A percentile compares a stretch with the other conserved stretches of the same genome.
phyloP scores from a whole-genome alignment of 2,888 invertebrate species.

The Nephrocerus scutellatus region DNA sequence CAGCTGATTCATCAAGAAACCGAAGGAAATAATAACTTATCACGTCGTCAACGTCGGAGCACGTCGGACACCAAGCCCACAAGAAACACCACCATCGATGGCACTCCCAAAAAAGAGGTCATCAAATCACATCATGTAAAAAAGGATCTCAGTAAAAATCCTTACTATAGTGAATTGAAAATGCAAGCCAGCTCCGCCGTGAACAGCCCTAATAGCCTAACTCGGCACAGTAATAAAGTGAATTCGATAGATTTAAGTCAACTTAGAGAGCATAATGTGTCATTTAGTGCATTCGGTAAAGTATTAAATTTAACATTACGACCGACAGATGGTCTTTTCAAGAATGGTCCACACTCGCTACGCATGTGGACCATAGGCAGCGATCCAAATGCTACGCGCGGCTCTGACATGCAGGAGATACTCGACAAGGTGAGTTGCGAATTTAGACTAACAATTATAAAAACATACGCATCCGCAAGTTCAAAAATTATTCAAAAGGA shows the following conservation, averaged over 20 bases:
- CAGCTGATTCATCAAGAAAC: slow-evolving; percentile 59
- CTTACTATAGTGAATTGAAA: slow-evolving; percentile 44
- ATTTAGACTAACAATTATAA: too few species aligned
- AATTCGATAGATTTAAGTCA: slow-evolving; percentile 28
- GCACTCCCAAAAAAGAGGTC: too few species aligned
- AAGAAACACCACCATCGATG: slow-evolving; percentile 31
- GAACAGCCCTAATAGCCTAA: slow-evolving; percentile 27
- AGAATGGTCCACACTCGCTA: slow-evolving; percentile 56
- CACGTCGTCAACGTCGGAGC: slow-evolving; percentile 22
- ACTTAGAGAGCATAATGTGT: slow-evolving; percentile 54
- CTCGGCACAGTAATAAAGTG: slow-evolving; percentile 22
- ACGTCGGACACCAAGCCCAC: slow-evolving; percentile 32
- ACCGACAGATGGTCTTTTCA: slow-evolving; percentile 70
- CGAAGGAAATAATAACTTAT: slow-evolving; percentile 27
- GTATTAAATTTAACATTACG: slow-evolving; percentile 66
- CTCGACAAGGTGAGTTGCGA: slow-evolving; percentile 45
- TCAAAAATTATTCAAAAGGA: too few species aligned
- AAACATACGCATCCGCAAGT: too few species aligned
- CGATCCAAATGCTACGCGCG: slow-evolving; percentile 69
- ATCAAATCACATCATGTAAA: slow-evolving; percentile 45
- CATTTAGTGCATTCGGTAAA: slow-evolving; percentile 74
- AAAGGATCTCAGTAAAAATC: slow-evolving; percentile 47
- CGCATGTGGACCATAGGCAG: slow-evolving; percentile 76
- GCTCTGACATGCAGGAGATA: slow-evolving; percentile 71
- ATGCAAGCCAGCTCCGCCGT: slow-evolving; percentile 23